Conservation (phyloP, 2,113 vertebrate species). For the Dasyprocta punctata region DNA sequence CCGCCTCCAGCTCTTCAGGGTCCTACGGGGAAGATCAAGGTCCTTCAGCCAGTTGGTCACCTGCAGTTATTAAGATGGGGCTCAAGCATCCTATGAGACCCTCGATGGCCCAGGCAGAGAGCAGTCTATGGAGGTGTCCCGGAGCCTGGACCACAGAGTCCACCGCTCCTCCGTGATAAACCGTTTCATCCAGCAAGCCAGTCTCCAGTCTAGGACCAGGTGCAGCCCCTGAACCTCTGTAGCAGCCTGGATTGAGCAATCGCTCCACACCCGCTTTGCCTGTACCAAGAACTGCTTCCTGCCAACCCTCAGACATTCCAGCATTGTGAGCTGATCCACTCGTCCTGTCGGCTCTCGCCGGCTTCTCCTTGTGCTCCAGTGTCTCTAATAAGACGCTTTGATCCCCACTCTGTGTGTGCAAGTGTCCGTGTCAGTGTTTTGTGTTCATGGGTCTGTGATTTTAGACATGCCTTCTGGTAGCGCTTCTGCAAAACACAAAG, state of each 20-base stretch:
- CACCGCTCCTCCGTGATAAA: conserved; percentile 73
- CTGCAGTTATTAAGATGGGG: conserved; percentile 86
- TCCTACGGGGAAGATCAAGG: conserved; percentile 92
- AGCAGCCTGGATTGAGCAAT: conserved; percentile 80
- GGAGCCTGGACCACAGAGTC: conserved; percentile 80
- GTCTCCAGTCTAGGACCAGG: conserved; percentile 81
- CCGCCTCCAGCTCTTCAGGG: conserved; percentile 92
- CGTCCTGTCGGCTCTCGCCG: conserved; percentile 69
- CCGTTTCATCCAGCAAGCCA: conserved; percentile 77
- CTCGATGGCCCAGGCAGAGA: conserved; percentile 87
- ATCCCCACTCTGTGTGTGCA: conserved; percentile 49
- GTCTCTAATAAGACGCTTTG: conserved; percentile 76
- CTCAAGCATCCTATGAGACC: conserved; percentile 81
- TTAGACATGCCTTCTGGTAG: conserved; percentile 86
- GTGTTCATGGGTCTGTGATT: conserved; percentile 80
- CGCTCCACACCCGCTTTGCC: conserved; percentile 70
- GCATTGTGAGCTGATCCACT: conserved; percentile 66
- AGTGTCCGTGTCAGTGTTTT: conserved; percentile 40
- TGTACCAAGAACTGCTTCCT: conserved; percentile 65
- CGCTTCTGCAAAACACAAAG: conserved; percentile 82
- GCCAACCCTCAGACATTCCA: conserved; percentile 76
- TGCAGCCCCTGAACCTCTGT: conserved; percentile 81
- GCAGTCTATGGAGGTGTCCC: conserved; percentile 95
- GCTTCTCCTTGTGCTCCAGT: conserved; percentile 67
- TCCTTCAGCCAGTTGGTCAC: conserved; percentile 84